A percentile compares a stretch with the other conserved stretches of the same genome.
Conservation (phyloP, 2,797 vertebrate species). For the Cryptoprocta ferox region DNA sequence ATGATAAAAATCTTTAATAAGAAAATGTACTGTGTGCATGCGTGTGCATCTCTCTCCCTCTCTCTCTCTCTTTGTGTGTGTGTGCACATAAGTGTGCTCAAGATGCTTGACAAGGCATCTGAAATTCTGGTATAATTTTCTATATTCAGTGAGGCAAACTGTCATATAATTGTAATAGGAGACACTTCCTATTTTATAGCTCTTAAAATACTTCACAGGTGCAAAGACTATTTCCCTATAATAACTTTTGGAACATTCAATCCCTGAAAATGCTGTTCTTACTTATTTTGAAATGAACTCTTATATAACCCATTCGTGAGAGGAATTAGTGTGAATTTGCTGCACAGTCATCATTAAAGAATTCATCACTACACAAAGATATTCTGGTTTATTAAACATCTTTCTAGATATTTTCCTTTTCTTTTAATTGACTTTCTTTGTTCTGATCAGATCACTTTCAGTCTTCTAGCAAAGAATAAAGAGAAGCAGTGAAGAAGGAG, state of each 20-base stretch:
- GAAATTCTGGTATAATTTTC: background rate
- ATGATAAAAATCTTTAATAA: background rate
- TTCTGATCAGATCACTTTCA: background rate
- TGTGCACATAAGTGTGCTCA: fast-evolving
- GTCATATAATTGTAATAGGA: background rate
- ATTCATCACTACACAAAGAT: background rate
- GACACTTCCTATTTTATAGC: background rate
- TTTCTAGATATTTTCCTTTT: background rate
- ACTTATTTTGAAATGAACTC: background rate
- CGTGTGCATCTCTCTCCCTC: background rate
- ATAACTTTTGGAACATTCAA: background rate
- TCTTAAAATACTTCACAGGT: background rate
- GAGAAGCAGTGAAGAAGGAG: background rate
- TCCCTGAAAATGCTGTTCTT: background rate
- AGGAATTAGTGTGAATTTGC: background rate
- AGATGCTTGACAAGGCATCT: background rate
- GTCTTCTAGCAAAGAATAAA: background rate
- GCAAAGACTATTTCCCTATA: background rate
- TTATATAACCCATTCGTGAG: background rate
- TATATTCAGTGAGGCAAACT: background rate
- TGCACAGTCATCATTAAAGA: background rate
- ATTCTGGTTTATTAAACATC: background rate
- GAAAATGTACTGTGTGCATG: background rate
- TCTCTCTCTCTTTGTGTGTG: background rate
- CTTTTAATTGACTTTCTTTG: background rate